Base-by-base conservation (phyloP, 2,797 vertebrate species). In the Pseudochaenichthys georgianus region DNA sequence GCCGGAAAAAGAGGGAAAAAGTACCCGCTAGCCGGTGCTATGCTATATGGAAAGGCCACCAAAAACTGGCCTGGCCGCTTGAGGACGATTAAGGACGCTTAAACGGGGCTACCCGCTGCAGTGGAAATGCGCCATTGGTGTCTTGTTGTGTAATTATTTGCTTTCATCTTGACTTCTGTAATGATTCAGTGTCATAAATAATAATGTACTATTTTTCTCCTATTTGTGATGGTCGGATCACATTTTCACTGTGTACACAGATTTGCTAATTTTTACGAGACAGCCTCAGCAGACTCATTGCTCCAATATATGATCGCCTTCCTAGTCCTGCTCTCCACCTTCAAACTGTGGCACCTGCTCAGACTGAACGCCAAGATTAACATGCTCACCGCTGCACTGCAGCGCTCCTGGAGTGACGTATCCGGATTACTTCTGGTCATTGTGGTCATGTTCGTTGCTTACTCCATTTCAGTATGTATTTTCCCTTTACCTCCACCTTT, bases 331-430 rank as follows among this genome's bases (percentile, higher is more conserved):
- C 93, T 98, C n/a, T 89, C 96, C 78, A 97, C 96, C 0, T 82
- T 97, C 84, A 99, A 99, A 83, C 86, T 98, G 83, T 99, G 97
- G 97, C 96, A 96, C 53, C 95, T 99, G 66, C 87, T 99, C 84
- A 94, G 97, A 76, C 83, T 99, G 60, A 98, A 99, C 82, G 95
- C 97, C 64, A 96, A 97, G 83, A 92, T 97, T 83, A 95, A 97
- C 90, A 91, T 97, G 95, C 95, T 99, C 89, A 96, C 96, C 0
- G 95, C 96, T 0, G 91, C 97, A 0, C 93, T 99, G 31, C 84
- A 86, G 65, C 92, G 94, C 21, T 97, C 96, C 17, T 97, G 96
- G 96, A 92, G 87, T 0, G 96, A 98, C 85, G 96, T 99, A 73
- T 95, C 94, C 0, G 93, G 96, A 57, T 97, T 97, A 77, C 86